Percentiles rank a stretch among this genome's conserved stretches.
These are phyloP conservation scores for Stegodyphus mimosarum DNA, from an alignment of 1,140 invertebrate species.

Conservation along the genomic window DNA sequence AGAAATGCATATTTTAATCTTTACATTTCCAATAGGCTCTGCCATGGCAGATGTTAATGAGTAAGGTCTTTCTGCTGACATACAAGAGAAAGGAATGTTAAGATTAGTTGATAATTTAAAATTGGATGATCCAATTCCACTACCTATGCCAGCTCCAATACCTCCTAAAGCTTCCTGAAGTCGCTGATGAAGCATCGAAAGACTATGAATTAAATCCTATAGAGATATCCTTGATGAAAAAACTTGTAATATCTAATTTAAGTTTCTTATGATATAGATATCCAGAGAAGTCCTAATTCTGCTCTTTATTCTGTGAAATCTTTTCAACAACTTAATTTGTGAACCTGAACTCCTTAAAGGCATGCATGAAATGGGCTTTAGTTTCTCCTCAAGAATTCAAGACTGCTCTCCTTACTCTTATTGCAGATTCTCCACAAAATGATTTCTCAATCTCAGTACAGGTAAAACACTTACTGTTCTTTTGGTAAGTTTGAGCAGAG, in stretches of 20 bases:
- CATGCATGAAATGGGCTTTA: constrained; percentile 96
- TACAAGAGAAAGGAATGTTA: constrained; percentile 28
- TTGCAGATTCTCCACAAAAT: constrained; percentile 96
- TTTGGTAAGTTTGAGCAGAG: constrained; percentile 94
- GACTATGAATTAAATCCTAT: too few species aligned
- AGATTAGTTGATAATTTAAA: neutral
- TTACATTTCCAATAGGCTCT: neutral
- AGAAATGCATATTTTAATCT: neutral
- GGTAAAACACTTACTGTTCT: constrained; percentile 99
- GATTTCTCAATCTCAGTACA: constrained; percentile 99
- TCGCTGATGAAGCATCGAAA: neutral
- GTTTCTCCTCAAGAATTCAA: constrained; percentile 98
- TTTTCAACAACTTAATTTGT: constrained; percentile 93
- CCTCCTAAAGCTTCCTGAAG: neutral
- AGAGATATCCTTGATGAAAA: too few species aligned
- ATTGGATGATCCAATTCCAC: constrained; percentile 13
- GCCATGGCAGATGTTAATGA: constrained; percentile 32
- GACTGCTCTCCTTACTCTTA: constrained; percentile 90
- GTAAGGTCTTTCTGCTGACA: constrained; percentile 38
- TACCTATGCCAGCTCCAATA: constrained; percentile 5
- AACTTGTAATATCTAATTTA: constrained; percentile 5
- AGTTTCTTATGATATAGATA: constrained; percentile 87
- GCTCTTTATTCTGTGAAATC: constrained; percentile 93
- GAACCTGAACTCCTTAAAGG: constrained; percentile 91
- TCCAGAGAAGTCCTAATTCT: constrained; percentile 91